phyloP scores from a whole-genome alignment of 2,888 invertebrate genomes.

The Agrochola litura region DNA sequence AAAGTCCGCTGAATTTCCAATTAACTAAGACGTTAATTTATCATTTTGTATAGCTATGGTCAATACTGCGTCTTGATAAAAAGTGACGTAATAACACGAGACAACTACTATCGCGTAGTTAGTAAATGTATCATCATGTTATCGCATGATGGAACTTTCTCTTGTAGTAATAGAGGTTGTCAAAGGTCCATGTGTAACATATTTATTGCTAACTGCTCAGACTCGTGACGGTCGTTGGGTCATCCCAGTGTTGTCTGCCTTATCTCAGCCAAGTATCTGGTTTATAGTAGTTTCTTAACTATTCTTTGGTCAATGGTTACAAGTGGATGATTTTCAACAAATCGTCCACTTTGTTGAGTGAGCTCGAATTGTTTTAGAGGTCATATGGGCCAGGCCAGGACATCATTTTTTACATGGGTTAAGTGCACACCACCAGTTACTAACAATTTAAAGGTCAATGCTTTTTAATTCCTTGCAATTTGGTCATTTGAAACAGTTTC shows the following conservation, averaged over 20 bases:
- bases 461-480: conserved; percentile 27
- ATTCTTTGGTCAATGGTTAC: conserved; percentile 35
- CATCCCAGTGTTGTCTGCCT: conserved; percentile 37
- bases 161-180: conserved; percentile 43
- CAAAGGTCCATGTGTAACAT: conserved; percentile 47
- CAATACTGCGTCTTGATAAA: conserved; percentile 50
- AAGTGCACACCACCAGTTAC: conserved; percentile 16
- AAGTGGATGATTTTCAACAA: conserved; percentile 49
- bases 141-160: conserved; percentile 65
- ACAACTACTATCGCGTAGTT: conserved; percentile 26
- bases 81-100: conserved; percentile 44
- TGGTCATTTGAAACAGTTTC: conserved; percentile 7
- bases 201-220: conserved; percentile 20
- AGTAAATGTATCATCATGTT: conserved; percentile 48
- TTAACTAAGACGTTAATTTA: conserved; percentile 36
- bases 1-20: conserved; percentile 25
- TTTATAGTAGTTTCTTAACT: conserved; percentile 50
- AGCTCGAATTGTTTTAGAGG: conserved; percentile 41
- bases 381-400: conserved; percentile 12
- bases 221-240: conserved; percentile 20
- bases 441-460: conserved; percentile 49
- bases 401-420: conserved; percentile 23
- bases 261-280: conserved; percentile 51
- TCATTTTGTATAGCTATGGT: conserved; percentile 23
- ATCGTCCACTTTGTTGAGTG: neutral